Conservation (phyloP, 2,888 invertebrate species). For the Pristionchus arcanus region DNA sequence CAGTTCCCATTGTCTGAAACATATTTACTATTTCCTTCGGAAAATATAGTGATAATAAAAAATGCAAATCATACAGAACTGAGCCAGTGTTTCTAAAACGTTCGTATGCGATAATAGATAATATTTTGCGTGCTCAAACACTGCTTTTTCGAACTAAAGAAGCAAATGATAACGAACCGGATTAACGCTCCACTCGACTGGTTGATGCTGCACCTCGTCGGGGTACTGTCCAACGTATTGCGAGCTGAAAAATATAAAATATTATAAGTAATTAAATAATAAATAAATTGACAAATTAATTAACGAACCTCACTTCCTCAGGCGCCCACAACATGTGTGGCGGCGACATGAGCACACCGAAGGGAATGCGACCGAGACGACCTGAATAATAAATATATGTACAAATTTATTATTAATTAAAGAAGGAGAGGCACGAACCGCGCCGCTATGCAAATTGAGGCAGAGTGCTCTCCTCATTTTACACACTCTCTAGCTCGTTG, state of each 20-base stretch:
- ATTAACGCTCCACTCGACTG: constrained; percentile 16
- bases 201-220: background rate
- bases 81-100: too few relatives aligned
- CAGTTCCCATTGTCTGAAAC: background rate
- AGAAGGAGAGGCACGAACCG: too few relatives aligned
- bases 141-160: too few relatives aligned
- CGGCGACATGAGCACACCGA: background rate
- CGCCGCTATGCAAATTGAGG: too few relatives aligned
- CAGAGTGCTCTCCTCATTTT: background rate
- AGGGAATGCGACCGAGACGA: background rate
- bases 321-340: constrained; percentile 43
- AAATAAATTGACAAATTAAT: background rate
- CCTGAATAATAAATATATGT: background rate
- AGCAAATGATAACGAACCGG: background rate
- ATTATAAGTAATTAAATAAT: background rate
- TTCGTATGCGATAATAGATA: too few relatives aligned
- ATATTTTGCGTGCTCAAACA: too few relatives aligned
- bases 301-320: background rate
- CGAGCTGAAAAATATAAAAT: background rate
- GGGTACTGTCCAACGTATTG: background rate
- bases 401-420: too few relatives aligned
- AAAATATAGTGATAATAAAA: background rate
- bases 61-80: too few relatives aligned
- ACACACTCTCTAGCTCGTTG: background rate
- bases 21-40: too few relatives aligned